Evolutionary conservation across 2,888 invertebrate genomes (phyloP).

Genomic region (Oxystoma pomonae): DNA sequence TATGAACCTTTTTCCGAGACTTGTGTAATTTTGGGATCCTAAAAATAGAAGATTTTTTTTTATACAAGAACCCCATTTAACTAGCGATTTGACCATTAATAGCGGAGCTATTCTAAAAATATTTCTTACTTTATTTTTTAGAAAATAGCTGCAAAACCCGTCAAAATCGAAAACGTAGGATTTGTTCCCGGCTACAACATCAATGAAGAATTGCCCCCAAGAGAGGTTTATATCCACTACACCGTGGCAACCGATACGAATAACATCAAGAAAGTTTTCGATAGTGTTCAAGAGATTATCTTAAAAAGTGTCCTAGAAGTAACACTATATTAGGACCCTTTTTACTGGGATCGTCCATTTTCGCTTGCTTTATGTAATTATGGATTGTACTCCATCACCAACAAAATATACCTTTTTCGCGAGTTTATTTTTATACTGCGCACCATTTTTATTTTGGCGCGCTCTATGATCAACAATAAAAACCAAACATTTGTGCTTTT

Average conservation of each 20-base stretch:
- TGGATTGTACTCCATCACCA: too few species aligned
- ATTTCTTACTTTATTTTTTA: constrained; percentile 34
- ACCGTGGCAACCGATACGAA: constrained; percentile 73
- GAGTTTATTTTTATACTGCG: too few species aligned
- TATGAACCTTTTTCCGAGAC: too few species aligned
- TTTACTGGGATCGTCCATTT: too few species aligned
- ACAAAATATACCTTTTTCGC: too few species aligned
- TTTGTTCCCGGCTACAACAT: constrained; percentile 44
- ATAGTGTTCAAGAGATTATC: constrained; percentile 58
- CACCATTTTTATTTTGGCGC: too few species aligned
- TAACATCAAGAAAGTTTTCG: constrained; percentile 67
- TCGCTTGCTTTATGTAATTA: too few species aligned
- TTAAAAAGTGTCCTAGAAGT: constrained; percentile 18
- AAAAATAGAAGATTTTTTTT: too few species aligned
- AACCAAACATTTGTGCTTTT: too few species aligned
- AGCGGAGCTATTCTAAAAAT: too few species aligned
- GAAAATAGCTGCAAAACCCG: constrained; percentile 55
- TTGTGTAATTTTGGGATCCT: too few species aligned
- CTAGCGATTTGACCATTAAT: neutral
- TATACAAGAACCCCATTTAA: neutral
- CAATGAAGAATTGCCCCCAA: constrained; percentile 44
- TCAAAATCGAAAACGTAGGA: constrained; percentile 40
- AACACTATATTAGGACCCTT: constrained; percentile 11
- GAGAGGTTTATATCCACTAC: constrained; percentile 69
- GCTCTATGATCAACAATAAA: too few species aligned